These are phyloP conservation scores for Phaenicophaeus curvirostris DNA, from an alignment of 2,797 vertebrate genomes.

Conservation along the genomic window DNA sequence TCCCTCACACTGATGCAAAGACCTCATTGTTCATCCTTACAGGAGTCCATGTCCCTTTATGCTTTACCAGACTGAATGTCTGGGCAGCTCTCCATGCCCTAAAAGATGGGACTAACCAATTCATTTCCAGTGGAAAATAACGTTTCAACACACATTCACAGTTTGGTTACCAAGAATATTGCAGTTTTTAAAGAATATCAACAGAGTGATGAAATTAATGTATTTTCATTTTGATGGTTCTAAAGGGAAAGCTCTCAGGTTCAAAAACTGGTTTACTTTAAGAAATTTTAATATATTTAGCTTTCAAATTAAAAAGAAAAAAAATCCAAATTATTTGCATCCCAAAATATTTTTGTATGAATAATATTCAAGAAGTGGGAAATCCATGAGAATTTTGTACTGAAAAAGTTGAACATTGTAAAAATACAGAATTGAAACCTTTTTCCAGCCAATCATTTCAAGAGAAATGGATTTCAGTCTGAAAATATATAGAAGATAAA, in stretches of 20 bases:
- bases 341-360: not conserved
- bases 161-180: not conserved
- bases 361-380: not conserved
- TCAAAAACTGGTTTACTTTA: not conserved
- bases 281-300: not conserved
- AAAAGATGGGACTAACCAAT: rapidly evolving
- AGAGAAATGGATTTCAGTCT: not conserved
- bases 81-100: not conserved
- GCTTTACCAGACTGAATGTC: not conserved
- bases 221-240: not conserved
- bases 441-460: not conserved
- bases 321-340: not conserved
- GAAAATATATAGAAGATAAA: not conserved
- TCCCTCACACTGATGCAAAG: not conserved
- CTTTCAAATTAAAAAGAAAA: not conserved
- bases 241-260: rapidly evolving
- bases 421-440: not conserved
- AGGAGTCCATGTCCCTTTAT: rapidly evolving
- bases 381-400: not conserved
- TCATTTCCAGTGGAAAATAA: not conserved
- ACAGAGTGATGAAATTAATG: not conserved
- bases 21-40: not conserved
- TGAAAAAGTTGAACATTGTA: not conserved
- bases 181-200: not conserved
- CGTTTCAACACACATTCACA: not conserved